Conservation (phyloP, 2,797 vertebrate genomes). For the Gobio occitaniae region DNA sequence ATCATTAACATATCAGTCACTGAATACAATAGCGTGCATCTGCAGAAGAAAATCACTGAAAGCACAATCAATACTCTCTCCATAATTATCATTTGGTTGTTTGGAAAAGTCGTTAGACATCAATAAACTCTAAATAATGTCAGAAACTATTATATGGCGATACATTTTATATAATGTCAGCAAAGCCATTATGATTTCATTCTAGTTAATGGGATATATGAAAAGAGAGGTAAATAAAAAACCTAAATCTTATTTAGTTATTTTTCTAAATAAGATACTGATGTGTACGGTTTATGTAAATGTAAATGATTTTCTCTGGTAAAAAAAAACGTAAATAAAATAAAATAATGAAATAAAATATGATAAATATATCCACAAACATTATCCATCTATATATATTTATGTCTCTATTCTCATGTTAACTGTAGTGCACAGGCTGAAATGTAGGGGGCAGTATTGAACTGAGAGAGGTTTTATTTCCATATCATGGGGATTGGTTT, state of each 20-base stretch:
- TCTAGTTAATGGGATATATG: neutral
- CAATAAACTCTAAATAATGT: slow-evolving; percentile 28
- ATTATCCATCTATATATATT: neutral
- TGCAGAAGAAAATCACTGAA: slow-evolving; percentile 22
- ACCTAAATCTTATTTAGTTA: neutral
- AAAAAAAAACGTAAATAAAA: neutral
- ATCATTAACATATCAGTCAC: slow-evolving; percentile 43
- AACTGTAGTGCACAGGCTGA: slow-evolving; percentile 63
- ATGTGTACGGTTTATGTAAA: neutral
- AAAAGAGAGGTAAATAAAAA: neutral
- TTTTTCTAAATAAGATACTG: neutral
- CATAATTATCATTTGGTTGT: slow-evolving; percentile 24
- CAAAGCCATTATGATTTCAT: slow-evolving; percentile 4
- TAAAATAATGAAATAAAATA: neutral
- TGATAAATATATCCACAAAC: neutral
- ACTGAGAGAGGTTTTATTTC: slow-evolving; percentile 65
- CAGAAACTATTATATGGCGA: slow-evolving; percentile 15
- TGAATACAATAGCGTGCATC: slow-evolving; percentile 16
- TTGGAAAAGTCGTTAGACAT: slow-evolving; percentile 30
- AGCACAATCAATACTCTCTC: slow-evolving; percentile 42
- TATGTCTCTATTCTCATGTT: neutral
- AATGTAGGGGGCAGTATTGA: slow-evolving; percentile 83
- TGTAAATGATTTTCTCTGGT: neutral
- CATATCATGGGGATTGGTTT: neutral
- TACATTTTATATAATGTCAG: slow-evolving; percentile 10